phyloP scores from a whole-genome alignment of 2,888 invertebrate species.

The Agrilus mali region DNA sequence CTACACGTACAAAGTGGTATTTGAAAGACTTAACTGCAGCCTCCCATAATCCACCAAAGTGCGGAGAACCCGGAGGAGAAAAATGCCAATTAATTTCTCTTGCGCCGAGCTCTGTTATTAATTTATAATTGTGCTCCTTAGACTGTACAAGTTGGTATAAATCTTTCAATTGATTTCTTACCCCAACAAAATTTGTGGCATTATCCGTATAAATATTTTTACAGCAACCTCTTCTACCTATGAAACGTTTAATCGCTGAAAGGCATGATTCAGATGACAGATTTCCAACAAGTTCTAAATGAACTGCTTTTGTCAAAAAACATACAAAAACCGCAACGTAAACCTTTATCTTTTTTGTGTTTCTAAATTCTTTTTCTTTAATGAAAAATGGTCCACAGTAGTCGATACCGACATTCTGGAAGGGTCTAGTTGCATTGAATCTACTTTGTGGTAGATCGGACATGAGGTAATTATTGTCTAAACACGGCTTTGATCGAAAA shows the following conservation, averaged over 20 bases:
- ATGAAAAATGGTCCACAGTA: constrained; percentile 13
- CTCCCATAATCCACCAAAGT: too few species aligned
- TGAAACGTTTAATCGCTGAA: constrained; percentile 12
- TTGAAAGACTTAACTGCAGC: too few species aligned
- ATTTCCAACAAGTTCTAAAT: constrained; percentile 12
- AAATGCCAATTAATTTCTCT: too few species aligned
- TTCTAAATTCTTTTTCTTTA: constrained; percentile 3
- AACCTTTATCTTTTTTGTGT: constrained; percentile 2
- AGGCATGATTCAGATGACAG: constrained; percentile 11
- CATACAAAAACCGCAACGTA: constrained; percentile 12
- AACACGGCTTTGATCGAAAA: constrained; percentile 5
- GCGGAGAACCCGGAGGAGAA: too few species aligned
- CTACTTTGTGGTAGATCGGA: constrained; percentile 12
- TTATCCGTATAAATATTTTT: constrained; percentile 11
- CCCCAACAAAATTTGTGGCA: constrained; percentile 15
- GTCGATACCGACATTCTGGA: constrained; percentile 12
- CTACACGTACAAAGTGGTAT: too few species aligned
- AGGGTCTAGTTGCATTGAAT: constrained; percentile 10
- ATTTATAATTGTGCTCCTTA: too few species aligned
- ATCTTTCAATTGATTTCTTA: too few species aligned
- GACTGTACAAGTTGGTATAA: too few species aligned
- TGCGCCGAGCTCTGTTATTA: too few species aligned
- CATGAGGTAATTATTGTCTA: constrained; percentile 11
- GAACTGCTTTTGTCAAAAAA: constrained; percentile 2
- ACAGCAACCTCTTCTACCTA: constrained; percentile 1